phyloP scores from a whole-genome alignment of 2,888 invertebrate species.

The Agrochola circellaris region DNA sequence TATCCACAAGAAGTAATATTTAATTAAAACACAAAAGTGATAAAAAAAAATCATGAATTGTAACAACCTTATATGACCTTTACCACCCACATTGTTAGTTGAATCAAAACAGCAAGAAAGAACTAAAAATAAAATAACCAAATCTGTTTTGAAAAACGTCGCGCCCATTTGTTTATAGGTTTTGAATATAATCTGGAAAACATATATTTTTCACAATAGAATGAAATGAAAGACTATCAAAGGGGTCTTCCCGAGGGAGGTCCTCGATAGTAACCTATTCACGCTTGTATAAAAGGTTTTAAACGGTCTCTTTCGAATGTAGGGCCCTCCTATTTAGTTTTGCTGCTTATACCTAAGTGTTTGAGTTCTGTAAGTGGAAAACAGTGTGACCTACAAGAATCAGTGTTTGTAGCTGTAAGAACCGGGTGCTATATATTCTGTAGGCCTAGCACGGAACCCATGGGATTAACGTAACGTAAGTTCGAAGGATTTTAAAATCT shows the following conservation, averaged over 20 bases:
- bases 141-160: not conserved
- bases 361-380: not conserved
- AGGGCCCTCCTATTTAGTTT: not conserved
- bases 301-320: no score
- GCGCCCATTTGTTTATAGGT: not conserved
- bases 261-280: slow-evolving; percentile 2
- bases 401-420: not conserved
- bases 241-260: not conserved
- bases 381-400: no score
- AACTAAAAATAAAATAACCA: not conserved
- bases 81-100: no score
- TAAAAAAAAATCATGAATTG: no score
- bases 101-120: no score
- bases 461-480: no score
- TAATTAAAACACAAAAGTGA: no score
- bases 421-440: not conserved
- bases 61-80: no score
- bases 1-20: no score
- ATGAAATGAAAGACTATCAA: slow-evolving; percentile 2
- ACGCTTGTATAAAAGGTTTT: not conserved
- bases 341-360: not conserved
- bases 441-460: no score
- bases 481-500: no score
- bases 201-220: slow-evolving; percentile 1
- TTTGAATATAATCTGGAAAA: slow-evolving; percentile 7